Evolutionary conservation across 2,888 invertebrate species (phyloP).

Genomic region (Dryocosmus kuriphilus): DNA sequence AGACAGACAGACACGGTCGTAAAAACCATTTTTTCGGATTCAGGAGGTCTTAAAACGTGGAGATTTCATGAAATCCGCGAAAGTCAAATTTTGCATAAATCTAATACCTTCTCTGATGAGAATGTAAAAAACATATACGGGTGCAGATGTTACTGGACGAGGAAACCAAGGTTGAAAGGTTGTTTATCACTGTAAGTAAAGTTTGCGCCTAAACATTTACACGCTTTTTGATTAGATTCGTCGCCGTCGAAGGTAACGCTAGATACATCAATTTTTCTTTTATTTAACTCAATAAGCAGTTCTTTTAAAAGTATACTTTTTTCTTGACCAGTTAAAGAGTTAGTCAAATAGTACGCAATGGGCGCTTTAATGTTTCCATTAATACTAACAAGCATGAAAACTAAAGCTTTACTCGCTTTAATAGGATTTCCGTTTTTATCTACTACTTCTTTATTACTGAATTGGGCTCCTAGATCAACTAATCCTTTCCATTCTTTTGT

Average conservation of each 20-base stretch:
- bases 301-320: constrained; percentile 45
- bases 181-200: constrained; percentile 23
- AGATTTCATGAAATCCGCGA: too few relatives aligned
- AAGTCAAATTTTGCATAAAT: too few relatives aligned
- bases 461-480: constrained; percentile 46
- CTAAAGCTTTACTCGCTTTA: constrained; percentile 45
- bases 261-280: constrained; percentile 44
- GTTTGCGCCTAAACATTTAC: constrained; percentile 42
- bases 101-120: too few relatives aligned
- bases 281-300: constrained; percentile 37
- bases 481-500: constrained; percentile 40
- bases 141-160: constrained; percentile 31
- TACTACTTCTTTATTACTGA: neutral
- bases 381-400: constrained; percentile 49
- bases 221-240: constrained; percentile 31
- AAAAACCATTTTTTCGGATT: too few relatives aligned
- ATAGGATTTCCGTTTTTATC: constrained; percentile 23
- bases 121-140: constrained; percentile 42
- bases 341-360: constrained; percentile 45
- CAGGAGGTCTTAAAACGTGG: too few relatives aligned
- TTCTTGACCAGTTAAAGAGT: constrained; percentile 42
- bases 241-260: constrained; percentile 49
- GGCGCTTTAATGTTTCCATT: constrained; percentile 49
- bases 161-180: constrained; percentile 38
- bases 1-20: too few relatives aligned